Evolutionary conservation across 1,140 invertebrate genomes (phyloP), one percentile per base, ranked within the genome.

Genomic region (Caligus rogercresseyi): DNA sequence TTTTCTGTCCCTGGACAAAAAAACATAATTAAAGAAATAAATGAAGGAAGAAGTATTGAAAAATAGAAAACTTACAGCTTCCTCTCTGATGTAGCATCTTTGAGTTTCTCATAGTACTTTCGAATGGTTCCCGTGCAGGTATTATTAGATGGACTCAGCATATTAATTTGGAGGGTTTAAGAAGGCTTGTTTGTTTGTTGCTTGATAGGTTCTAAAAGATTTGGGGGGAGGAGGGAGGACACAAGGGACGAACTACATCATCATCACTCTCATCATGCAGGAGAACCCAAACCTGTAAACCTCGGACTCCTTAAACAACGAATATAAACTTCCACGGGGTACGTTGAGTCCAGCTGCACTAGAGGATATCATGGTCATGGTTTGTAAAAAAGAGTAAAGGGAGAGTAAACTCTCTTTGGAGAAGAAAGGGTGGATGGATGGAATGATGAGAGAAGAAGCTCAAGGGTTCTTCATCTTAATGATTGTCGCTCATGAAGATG

Each of bases 71-170:
- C 57, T 60, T 43, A 60, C 57, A 18, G 14, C 43, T 60, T 60
- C 16, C 57, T 25, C 57, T 60, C 57, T 13, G 18, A 18, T 25
- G 57, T 31, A n/a, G 57, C 57, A 60, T 60, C 57, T 16, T 26
- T 31, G 57, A 60, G 57, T 16, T 60, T 60, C 43, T 60, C 57
- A 21, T 60, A 60, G 26, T 60, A 60, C 21, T 60, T 60, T 15
- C 26, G 23, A 43, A 60, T 26, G 3, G 57, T 60, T 60, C 57
- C 57, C 15, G 57, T 15, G 24, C 24, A 60, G 24, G 57, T 60
- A 25, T n/a, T 60, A 25, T n/a, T 60, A 1, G 24, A 25, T 18
- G 57, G 57, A 43, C 57, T 60, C n/a, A 60, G 57, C 57, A 60
- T 60, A 23, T 7, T 43, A 11, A 43, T 43, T 43, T 11, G n/a